phyloP scores from a whole-genome alignment of 37 sponge, comb jelly and placozoan genomes.

The Hormiphora californensis region DNA sequence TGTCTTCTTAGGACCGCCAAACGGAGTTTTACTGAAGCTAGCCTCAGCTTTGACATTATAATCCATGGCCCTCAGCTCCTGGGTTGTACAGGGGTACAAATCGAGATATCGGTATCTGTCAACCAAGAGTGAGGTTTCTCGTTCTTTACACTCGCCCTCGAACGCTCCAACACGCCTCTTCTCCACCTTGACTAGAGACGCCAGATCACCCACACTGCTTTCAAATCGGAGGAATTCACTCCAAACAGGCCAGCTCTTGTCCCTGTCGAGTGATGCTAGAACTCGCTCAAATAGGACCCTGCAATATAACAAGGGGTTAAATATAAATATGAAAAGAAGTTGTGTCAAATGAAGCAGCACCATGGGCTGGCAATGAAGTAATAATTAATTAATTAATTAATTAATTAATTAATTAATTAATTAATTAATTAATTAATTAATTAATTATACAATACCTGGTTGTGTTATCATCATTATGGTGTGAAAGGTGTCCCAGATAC shows the following conservation, averaged over 20 bases:
- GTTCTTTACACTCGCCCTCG: constrained; percentile 50
- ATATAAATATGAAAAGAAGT: too few relatives aligned
- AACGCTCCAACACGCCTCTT: constrained; percentile 62
- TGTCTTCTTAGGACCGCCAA: neutral
- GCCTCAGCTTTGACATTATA: constrained; percentile 71
- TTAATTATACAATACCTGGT: too few relatives aligned
- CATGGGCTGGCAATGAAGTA: too few relatives aligned
- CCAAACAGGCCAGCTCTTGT: constrained; percentile 56
- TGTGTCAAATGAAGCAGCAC: too few relatives aligned
- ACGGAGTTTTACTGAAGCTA: neutral
- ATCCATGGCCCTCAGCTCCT: constrained; percentile 79
- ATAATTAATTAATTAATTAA: too few relatives aligned
- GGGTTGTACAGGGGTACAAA: constrained; percentile 71
- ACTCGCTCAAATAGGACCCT: constrained; percentile 87
- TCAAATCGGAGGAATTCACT: constrained; percentile 80
- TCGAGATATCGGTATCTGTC: constrained; percentile 87
- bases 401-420: too few relatives aligned
- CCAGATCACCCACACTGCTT: constrained; percentile 78
- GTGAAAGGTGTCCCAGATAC: constrained; percentile 77
- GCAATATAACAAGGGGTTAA: too few relatives aligned
- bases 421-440: too few relatives aligned
- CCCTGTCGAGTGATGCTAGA: constrained; percentile 50
- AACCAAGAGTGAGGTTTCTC: constrained; percentile 67
- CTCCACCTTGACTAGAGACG: constrained; percentile 82
- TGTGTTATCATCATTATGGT: constrained; percentile 86